phyloP scores from a whole-genome alignment of 2,797 vertebrate genomes.

The Catharus ustulatus region DNA sequence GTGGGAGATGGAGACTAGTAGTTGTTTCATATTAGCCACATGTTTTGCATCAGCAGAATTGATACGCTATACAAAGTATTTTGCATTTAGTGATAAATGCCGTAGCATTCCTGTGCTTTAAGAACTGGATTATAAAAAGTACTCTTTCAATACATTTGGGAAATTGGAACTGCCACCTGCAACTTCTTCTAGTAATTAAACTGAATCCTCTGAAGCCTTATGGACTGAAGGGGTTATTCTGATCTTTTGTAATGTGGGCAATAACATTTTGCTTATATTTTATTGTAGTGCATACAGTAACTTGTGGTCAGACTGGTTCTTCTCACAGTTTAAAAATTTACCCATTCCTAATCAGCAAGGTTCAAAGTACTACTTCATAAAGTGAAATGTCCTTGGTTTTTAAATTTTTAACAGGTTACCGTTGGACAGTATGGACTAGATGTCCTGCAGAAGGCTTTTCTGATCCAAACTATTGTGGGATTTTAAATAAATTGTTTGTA shows the following conservation, averaged over 20 bases:
- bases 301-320: background rate
- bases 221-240: background rate
- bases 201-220: background rate
- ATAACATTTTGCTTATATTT: background rate
- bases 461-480: background rate
- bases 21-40: background rate
- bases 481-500: background rate
- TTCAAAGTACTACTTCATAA: background rate
- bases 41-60: background rate
- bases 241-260: background rate
- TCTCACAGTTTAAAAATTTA: background rate
- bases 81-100: background rate
- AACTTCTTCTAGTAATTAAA: background rate
- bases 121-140: background rate
- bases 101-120: background rate
- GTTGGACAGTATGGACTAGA: background rate
- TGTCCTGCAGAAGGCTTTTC: background rate
- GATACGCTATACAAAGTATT: background rate
- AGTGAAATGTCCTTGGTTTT: background rate
- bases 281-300: background rate
- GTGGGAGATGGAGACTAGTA: background rate
- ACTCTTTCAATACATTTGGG: background rate
- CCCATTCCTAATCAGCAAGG: background rate
- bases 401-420: background rate
- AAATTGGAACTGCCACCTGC: background rate